Conservation (phyloP, 2,113 vertebrate species). For the Coregonus clupeaformis region DNA sequence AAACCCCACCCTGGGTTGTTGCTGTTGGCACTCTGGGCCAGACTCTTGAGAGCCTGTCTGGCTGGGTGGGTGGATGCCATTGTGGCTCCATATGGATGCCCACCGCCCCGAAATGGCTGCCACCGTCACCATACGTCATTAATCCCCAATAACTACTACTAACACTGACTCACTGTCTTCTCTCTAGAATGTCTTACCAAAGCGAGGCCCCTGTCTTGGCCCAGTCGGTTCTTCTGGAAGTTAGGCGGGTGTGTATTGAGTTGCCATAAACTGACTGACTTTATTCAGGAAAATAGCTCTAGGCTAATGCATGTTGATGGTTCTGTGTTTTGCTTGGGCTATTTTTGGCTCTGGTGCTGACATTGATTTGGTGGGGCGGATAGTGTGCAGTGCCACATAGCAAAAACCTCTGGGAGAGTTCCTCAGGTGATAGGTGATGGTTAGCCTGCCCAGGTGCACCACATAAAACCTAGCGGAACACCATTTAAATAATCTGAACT, state of each 20-base stretch:
- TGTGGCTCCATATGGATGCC: not conserved
- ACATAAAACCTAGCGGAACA: not conserved
- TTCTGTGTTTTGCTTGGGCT: not conserved
- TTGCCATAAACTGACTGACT: not conserved
- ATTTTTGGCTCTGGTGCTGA: not conserved
- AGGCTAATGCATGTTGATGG: not conserved
- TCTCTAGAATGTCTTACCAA: not conserved
- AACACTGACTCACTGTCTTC: not conserved
- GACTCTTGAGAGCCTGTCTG: not conserved
- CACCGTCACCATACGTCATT: not conserved
- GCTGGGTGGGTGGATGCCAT: not conserved
- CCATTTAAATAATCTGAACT: not conserved
- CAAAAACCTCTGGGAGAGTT: not conserved
- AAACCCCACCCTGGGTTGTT: not conserved
- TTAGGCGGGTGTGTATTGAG: not conserved
- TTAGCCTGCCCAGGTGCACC: conserved; percentile 10
- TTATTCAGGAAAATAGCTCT: not conserved
- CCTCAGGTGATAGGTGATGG: not conserved
- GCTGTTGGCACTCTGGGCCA: not conserved
- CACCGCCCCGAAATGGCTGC: not conserved
- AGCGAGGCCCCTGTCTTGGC: not conserved
- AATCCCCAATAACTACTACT: not conserved
- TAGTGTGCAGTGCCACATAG: not conserved
- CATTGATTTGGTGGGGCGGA: not conserved
- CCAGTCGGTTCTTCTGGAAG: not conserved